These are phyloP conservation scores for Unio pictorum DNA, from an alignment of 2,888 invertebrate genomes.

Conservation along the genomic window DNA sequence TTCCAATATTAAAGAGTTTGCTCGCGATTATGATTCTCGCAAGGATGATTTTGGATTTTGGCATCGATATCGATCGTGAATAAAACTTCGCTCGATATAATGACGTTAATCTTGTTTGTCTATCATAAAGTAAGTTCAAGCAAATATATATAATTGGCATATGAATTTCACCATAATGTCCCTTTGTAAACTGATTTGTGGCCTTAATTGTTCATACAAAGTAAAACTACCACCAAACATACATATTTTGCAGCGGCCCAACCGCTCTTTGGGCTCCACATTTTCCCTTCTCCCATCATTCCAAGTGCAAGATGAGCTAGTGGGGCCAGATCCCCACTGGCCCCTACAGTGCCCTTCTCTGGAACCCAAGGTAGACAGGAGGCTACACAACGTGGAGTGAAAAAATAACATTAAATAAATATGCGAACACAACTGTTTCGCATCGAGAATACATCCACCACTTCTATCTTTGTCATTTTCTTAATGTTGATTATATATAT, in stretches of 20 bases:
- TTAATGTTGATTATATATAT: not conserved
- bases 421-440: not conserved
- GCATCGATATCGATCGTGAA: too few relatives aligned
- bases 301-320: conserved; percentile 79
- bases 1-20: too few relatives aligned
- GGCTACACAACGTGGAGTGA: conserved; percentile 68
- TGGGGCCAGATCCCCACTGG: conserved; percentile 80
- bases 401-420: not conserved
- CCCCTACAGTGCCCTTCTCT: conserved; percentile 81
- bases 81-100: too few relatives aligned
- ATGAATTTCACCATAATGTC: too few relatives aligned
- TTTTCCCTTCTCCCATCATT: conserved; percentile 79
- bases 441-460: not conserved
- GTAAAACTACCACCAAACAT: conserved; percentile 9
- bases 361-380: conserved; percentile 80
- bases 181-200: not conserved
- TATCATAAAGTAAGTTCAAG: too few relatives aligned
- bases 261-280: conserved; percentile 80
- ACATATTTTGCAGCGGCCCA: conserved; percentile 77
- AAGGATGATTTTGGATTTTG: too few relatives aligned
- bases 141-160: too few relatives aligned
- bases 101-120: too few relatives aligned
- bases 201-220: not conserved
- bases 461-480: not conserved
- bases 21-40: too few relatives aligned